Evolutionary conservation across 30 jellyfish, hydroid and myxozoan genomes (phyloP), one percentile per base, ranked within the genome.

Genomic region (Clytia hemisphaerica): DNA sequence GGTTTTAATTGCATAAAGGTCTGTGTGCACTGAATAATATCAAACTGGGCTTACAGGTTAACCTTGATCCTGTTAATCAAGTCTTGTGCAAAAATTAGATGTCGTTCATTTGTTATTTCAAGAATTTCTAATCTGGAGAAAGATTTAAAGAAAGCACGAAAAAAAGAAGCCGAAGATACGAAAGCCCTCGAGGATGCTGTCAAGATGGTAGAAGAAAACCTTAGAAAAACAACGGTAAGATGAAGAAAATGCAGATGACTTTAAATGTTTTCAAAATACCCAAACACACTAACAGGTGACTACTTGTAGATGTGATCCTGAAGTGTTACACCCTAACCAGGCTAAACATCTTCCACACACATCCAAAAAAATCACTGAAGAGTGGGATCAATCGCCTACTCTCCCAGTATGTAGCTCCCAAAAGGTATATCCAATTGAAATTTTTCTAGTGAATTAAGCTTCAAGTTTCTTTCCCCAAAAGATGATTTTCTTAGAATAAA

Each of bases 171-270:
- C 12, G 93, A 84, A 33, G 95, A 84, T 37, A 84, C 95, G 3
- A 88, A 89, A 18, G 75, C 95, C 0, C 54, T 84, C 45, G 95
- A 77, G 55, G 66, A 62, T 55, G 95, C 77, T 48, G 95, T 84
- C 5, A 93, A 84, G 10, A 84, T 84, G 93, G 95, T 84, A 1
- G 95, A 84, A 77, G 91, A 84, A 44, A 84, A 84, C 42, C 85
- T 84, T 1, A 45, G 81, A 54, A 54, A 67, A 35, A 84, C 95
- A 18, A 76, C 95, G 47, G 95, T 84, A 45, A 30, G 90, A 40
- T 4, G 22, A 34, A 59, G 19, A 6, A 50, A 50, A 6, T 10
- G 9, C 9, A 50, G 10, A 6, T 50, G 65, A 50, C 10, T 6
- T 9, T 9, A 50, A 50, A 6, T 6, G n/a, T n/a, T n/a, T n/a